A percentile compares a stretch with the other conserved stretches of the same genome.
Evolutionary conservation across 2,113 vertebrate genomes (phyloP).

Genomic region (Salvelinus sp.): DNA sequence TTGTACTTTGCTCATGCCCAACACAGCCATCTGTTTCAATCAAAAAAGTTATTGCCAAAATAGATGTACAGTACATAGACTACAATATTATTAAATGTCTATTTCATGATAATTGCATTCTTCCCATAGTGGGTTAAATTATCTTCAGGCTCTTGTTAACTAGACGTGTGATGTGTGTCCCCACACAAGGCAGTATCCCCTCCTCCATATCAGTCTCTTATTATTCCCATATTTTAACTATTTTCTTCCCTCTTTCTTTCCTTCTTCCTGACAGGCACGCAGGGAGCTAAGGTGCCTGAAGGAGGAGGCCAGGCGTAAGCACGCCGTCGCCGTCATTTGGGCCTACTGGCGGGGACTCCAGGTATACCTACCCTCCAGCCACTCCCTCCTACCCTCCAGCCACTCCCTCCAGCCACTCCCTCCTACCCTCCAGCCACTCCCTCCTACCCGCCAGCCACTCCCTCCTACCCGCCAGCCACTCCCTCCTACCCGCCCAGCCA

Average conservation of each 20-base stretch:
- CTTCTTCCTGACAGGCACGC: conserved; percentile 83
- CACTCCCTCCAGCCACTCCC: conserved; percentile 5
- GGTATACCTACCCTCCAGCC: conserved; percentile 77
- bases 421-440: too few species aligned
- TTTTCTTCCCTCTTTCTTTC: conserved; percentile 44
- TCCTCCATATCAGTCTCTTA: conserved; percentile 45
- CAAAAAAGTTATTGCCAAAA: conserved; percentile 17
- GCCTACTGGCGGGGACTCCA: conserved; percentile 99
- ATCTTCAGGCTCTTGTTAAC: conserved; percentile 27
- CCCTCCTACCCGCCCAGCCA: too few species aligned
- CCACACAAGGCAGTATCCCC: conserved; percentile 30
- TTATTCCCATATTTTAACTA: conserved; percentile 54
- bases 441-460: too few species aligned
- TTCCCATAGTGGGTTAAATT: conserved; percentile 4
- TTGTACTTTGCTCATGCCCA: conserved; percentile 29
- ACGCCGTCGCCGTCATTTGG: conserved; percentile 99
- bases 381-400: conserved; percentile 13
- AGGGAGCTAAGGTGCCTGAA: conserved; percentile 97
- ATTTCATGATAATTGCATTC: conserved; percentile 20
- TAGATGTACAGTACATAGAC: too few species aligned
- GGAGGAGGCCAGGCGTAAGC: conserved; percentile 96
- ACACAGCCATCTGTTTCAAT: conserved; percentile 29
- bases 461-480: too few species aligned
- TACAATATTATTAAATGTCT: too few species aligned
- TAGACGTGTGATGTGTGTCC: conserved; percentile 36